These are phyloP conservation scores for Oeneis ivallda DNA, from an alignment of 2,888 invertebrate species.

Conservation along the genomic window DNA sequence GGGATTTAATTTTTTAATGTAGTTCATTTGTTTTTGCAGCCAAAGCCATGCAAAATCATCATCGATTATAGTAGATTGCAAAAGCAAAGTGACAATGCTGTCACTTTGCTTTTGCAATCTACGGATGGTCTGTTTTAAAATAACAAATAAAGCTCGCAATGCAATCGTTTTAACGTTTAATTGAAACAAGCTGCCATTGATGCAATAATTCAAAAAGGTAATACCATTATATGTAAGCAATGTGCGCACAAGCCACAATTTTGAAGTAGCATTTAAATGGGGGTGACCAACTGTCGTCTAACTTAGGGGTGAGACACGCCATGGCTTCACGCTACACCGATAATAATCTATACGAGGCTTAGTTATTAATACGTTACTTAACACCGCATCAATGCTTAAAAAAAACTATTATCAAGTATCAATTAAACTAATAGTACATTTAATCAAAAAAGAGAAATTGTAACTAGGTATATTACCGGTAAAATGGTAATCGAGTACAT, in stretches of 20 bases:
- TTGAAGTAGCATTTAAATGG: constrained; percentile 78
- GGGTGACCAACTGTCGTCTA: constrained; percentile 81
- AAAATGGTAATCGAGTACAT: background rate
- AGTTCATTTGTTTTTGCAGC: too few relatives aligned
- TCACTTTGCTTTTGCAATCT: too few relatives aligned
- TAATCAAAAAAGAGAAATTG: background rate
- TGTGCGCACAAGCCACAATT: constrained; percentile 78
- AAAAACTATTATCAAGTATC: constrained; percentile 38
- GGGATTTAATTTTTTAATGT: too few relatives aligned
- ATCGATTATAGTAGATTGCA: too few relatives aligned
- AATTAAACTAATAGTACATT: constrained; percentile 4
- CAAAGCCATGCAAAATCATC: too few relatives aligned
- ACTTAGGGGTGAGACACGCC: constrained; percentile 70
- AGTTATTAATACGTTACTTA: constrained; percentile 76
- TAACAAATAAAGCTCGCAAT: too few relatives aligned
- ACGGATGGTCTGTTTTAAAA: too few relatives aligned
- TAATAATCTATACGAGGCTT: constrained; percentile 76
- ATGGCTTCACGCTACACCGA: constrained; percentile 74
- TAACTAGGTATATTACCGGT: background rate
- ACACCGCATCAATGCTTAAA: constrained; percentile 50
- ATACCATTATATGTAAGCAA: constrained; percentile 62
- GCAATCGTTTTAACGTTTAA: too few relatives aligned
- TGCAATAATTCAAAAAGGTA: constrained; percentile 63
- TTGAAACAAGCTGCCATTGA: constrained; percentile 33
- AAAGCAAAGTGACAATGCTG: too few relatives aligned